Evolutionary conservation across 2,888 invertebrate species (phyloP), one percentile per base, ranked within the genome.

Genomic region (Nesidiocoris tenuis): DNA sequence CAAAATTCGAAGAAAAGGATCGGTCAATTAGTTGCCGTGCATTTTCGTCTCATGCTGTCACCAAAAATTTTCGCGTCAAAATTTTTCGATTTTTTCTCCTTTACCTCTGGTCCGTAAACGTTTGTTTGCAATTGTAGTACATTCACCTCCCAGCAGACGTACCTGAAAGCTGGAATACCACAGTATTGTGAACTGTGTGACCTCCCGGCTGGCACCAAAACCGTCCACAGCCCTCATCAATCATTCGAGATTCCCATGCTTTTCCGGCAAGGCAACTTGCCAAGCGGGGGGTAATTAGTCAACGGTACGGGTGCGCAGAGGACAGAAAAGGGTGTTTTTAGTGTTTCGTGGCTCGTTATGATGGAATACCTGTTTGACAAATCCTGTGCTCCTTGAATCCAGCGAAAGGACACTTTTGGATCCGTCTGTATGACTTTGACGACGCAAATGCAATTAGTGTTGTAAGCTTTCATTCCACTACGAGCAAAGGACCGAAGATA

Each of bases 341-440:
- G 21, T 39, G 39, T 3, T 39, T 39, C 17, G 61, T 18, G 61
- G 19, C 61, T 61, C 18, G 61, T 61, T 61, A 61, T 61, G 18
- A 61, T 61, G 61, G 61, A 21, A 61, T 61, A 61, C 21, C 61
- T 61, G 61, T 61, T 39, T 12, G 19, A 61, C 61, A 61, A 61
- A 61, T 21, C 61, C 61, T 18, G 12, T 12, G 12, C 39, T 39
- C 39, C 12, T 39, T 39, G 39, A 3, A 3, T 39, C 39, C 5
- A 39, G 39, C 5, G 39, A n/a, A n/a, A n/a, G n/a, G n/a, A n/a
- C n/a, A n/a, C n/a, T n/a, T n/a, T n/a, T n/a, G n/a, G n/a, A n/a
- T n/a, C n/a, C n/a, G n/a, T n/a, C n/a, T n/a, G n/a, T n/a, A n/a
- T n/a, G n/a, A n/a, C n/a, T n/a, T n/a, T n/a, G n/a, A n/a, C n/a